These are phyloP conservation scores for Macrobrachium rosenbergii DNA, from an alignment of 1,140 invertebrate genomes.

Conservation along the genomic window DNA sequence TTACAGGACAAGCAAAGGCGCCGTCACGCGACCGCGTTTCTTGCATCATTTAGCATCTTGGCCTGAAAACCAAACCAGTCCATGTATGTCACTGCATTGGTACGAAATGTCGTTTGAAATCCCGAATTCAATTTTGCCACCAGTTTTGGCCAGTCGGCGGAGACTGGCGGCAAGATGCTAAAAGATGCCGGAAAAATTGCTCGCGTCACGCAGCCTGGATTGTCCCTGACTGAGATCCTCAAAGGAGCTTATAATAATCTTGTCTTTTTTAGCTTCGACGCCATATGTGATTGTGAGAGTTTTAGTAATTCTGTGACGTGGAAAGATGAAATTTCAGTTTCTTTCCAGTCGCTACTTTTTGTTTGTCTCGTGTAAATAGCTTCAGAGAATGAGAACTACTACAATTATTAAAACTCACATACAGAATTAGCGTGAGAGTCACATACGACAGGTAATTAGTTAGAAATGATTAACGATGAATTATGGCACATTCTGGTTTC, in stretches of 20 bases:
- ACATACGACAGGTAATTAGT: constrained; percentile 1
- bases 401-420: constrained; percentile 24
- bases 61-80: no score
- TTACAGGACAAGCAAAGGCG: no score
- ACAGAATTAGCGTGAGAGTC: neutral
- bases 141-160: no score
- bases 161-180: no score
- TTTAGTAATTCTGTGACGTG: constrained; percentile 5
- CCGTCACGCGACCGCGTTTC: no score
- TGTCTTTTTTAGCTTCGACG: no score
- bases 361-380: neutral
- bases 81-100: no score
- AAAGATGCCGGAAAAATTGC: no score
- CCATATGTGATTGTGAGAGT: neutral
- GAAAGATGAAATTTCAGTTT: neutral
- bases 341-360: neutral
- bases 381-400: neutral
- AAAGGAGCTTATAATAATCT: constrained; percentile 7
- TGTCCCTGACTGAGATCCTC: constrained; percentile 2
- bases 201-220: no score
- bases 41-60: no score
- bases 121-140: no score
- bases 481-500: neutral
- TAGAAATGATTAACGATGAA: neutral
- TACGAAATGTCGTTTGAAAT: no score